Conservation (phyloP, 2,797 vertebrate genomes). For the Orestias chungarensis region DNA sequence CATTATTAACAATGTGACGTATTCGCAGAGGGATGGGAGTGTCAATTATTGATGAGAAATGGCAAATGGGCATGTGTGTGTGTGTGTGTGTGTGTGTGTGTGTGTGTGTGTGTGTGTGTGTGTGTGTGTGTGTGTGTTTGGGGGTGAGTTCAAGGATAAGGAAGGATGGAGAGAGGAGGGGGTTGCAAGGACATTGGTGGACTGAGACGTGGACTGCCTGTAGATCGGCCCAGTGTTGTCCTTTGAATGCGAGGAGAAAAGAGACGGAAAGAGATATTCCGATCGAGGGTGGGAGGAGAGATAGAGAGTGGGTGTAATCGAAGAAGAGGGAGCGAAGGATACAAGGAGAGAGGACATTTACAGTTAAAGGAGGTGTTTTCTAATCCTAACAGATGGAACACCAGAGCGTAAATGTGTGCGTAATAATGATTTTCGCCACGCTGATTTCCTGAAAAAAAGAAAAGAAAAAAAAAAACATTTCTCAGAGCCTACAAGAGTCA, state of each 20-base stretch:
- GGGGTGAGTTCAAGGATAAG: slow-evolving; percentile 30
- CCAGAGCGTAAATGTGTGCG: slow-evolving; percentile 52
- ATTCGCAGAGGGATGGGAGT: slow-evolving; percentile 46
- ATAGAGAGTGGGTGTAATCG: slow-evolving; percentile 36
- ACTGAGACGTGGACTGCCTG: slow-evolving; percentile 80
- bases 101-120: no score
- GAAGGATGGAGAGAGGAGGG: slow-evolving; percentile 26
- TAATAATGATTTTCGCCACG: slow-evolving; percentile 37
- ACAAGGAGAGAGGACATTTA: slow-evolving; percentile 44
- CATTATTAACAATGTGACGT: slow-evolving; percentile 67
- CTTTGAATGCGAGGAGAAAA: slow-evolving; percentile 54
- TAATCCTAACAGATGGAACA: slow-evolving; percentile 65
- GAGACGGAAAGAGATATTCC: slow-evolving; percentile 48
- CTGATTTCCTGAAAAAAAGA: slow-evolving; percentile 19
- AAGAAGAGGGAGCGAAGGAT: slow-evolving; percentile 31
- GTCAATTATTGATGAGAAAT: slow-evolving; percentile 81
- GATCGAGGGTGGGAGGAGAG: slow-evolving; percentile 27
- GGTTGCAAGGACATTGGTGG: slow-evolving; percentile 70
- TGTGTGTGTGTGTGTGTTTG: no score
- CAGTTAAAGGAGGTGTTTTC: slow-evolving; percentile 48
- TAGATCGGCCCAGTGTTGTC: slow-evolving; percentile 75
- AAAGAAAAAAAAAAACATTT: no score
- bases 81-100: no score
- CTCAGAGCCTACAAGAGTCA: slow-evolving; percentile 29
- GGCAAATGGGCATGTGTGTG: slow-evolving; percentile 61